Evolutionary conservation across 2,888 invertebrate species (phyloP).

Genomic region (Hirtodrosophila cameraria): DNA sequence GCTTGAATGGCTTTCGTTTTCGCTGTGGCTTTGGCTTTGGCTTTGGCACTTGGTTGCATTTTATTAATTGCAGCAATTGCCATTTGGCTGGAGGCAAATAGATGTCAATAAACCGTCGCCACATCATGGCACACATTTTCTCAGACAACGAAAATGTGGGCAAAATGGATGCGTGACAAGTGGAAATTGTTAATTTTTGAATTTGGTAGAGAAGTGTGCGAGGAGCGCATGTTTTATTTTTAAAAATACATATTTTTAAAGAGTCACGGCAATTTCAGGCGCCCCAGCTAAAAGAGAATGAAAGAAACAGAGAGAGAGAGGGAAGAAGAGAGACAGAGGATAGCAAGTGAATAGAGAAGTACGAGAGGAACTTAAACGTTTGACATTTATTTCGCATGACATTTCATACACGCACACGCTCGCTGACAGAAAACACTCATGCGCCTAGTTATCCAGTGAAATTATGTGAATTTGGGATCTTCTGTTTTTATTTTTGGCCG

Average conservation of each 20-base stretch:
- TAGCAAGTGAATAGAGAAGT: neutral
- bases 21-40: neutral
- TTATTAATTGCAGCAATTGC: conserved; percentile 64
- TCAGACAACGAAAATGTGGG: conserved; percentile 23
- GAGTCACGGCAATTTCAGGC: conserved; percentile 60
- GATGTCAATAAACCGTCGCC: conserved; percentile 64
- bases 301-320: conserved; percentile 3
- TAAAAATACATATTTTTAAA: conserved; percentile 47
- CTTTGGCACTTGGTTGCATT: conserved; percentile 30
- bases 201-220: conserved; percentile 22
- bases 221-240: conserved; percentile 39
- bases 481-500: conserved; percentile 57
- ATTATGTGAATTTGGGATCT: conserved; percentile 32
- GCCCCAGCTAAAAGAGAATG: conserved; percentile 14
- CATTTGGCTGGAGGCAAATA: conserved; percentile 33
- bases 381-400: conserved; percentile 74
- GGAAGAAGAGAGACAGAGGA: neutral
- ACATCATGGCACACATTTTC: conserved; percentile 66
- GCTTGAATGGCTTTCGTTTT: conserved; percentile 17
- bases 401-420: conserved; percentile 47
- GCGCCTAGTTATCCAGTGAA: conserved; percentile 65
- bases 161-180: conserved; percentile 64
- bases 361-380: conserved; percentile 35
- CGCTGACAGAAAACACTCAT: conserved; percentile 35
- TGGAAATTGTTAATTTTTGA: conserved; percentile 55